Evolutionary conservation across 2,797 vertebrate genomes (phyloP).

Genomic region (Crenichthys baileyi): DNA sequence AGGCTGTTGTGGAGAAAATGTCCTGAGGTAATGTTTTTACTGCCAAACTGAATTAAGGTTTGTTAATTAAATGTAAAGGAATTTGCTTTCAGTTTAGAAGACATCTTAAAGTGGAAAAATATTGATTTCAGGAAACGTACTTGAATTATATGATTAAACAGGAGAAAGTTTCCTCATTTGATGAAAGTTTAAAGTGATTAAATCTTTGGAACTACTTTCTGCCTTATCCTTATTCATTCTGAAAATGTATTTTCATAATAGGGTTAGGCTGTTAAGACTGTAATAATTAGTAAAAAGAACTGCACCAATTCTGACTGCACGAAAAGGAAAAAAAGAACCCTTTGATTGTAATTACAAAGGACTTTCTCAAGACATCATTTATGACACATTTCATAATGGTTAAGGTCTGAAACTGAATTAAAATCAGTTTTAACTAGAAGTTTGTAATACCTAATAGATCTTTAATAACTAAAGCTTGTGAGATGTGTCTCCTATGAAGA

Average conservation of each 20-base stretch:
- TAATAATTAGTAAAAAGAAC: neutral
- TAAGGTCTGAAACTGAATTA: neutral
- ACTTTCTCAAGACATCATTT: neutral
- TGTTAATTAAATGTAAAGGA: conserved; percentile 73
- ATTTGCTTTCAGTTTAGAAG: conserved; percentile 6
- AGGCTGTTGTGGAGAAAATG: conserved; percentile 62
- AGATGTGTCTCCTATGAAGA: neutral
- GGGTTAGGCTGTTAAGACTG: too few relatives aligned
- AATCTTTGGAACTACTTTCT: too few relatives aligned
- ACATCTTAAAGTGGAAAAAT: neutral
- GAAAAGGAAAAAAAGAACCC: neutral
- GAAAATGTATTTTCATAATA: too few relatives aligned
- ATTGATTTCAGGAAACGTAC: neutral
- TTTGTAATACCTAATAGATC: too few relatives aligned
- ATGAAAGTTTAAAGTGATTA: neutral
- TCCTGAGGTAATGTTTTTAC: conserved; percentile 82
- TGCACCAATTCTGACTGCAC: neutral
- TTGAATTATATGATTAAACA: neutral
- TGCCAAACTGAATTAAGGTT: conserved; percentile 80
- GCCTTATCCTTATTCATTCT: too few relatives aligned
- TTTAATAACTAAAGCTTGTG: too few relatives aligned
- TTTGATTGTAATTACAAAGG: neutral
- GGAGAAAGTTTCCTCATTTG: neutral
- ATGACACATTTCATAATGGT: neutral
- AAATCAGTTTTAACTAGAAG: neutral